phyloP scores from a whole-genome alignment of 2,888 invertebrate species.

The Meiosimyza platycephala region DNA sequence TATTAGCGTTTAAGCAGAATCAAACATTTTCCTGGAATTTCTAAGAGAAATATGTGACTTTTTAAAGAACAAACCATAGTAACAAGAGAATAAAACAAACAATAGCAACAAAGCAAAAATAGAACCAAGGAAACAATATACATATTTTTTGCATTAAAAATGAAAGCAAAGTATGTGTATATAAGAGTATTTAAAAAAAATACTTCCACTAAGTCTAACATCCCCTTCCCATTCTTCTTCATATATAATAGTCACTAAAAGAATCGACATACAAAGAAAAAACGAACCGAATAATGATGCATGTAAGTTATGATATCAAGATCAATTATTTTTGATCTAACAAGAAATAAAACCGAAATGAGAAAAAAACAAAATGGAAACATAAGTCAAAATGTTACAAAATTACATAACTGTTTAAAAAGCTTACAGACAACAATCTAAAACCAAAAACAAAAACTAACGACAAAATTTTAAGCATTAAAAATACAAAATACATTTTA shows the following conservation, averaged over 20 bases:
- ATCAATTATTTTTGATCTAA: not conserved
- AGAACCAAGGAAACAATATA: not conserved
- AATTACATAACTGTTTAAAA: constrained; percentile 6
- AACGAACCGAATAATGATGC: no score
- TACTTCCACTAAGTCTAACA: no score
- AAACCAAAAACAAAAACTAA: constrained; percentile 19
- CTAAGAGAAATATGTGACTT: no score
- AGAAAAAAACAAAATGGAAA: constrained; percentile 34
- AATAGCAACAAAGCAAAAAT: no score
- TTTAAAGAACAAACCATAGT: no score
- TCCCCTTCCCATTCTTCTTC: no score
- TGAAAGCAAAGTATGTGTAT: constrained; percentile 32
- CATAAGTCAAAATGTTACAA: constrained; percentile 35
- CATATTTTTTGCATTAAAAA: not conserved
- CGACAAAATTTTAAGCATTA: constrained; percentile 4
- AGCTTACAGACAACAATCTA: not conserved
- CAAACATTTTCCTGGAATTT: not conserved
- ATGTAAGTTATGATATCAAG: no score
- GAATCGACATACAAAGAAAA: no score
- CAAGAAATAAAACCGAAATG: constrained; percentile 37
- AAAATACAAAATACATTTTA: constrained; percentile 27
- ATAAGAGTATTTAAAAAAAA: constrained; percentile 20
- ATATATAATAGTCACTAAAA: no score
- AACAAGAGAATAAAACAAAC: no score
- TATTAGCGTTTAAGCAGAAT: constrained; percentile 58